phyloP scores from a whole-genome alignment of 2,888 invertebrate genomes.

The Chymomyza caudatula region DNA sequence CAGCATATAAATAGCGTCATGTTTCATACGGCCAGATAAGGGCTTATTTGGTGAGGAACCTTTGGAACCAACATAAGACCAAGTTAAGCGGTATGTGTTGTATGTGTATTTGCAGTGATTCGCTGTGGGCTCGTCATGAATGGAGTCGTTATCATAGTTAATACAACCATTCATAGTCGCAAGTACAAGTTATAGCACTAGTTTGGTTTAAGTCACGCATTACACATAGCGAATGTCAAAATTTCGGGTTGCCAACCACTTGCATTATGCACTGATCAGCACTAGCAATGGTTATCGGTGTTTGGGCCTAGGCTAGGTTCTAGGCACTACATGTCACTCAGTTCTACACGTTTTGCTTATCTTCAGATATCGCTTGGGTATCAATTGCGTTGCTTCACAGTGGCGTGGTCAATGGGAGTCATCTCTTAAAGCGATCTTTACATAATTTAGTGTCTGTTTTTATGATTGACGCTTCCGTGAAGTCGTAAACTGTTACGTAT shows the following conservation, averaged over 20 bases:
- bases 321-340: too few species aligned
- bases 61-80: slow-evolving; percentile 49
- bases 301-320: slow-evolving; percentile 3
- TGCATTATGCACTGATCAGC: slow-evolving; percentile 10
- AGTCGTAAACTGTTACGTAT: slow-evolving; percentile 42
- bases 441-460: neutral
- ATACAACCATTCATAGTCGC: neutral
- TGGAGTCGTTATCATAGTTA: neutral
- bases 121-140: neutral
- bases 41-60: slow-evolving; percentile 16
- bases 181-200: neutral
- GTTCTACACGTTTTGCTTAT: slow-evolving; percentile 19
- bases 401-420: neutral
- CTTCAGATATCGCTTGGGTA: slow-evolving; percentile 12
- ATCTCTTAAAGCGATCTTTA: neutral
- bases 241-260: neutral
- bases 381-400: neutral
- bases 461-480: slow-evolving; percentile 25
- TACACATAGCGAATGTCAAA: neutral
- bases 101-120: slow-evolving; percentile 4
- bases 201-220: neutral
- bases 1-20: slow-evolving; percentile 42
- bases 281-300: neutral
- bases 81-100: neutral
- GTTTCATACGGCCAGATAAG: slow-evolving; percentile 30